phyloP scores from a whole-genome alignment of 2,113 vertebrate species.

The Oreochromis spilurus region DNA sequence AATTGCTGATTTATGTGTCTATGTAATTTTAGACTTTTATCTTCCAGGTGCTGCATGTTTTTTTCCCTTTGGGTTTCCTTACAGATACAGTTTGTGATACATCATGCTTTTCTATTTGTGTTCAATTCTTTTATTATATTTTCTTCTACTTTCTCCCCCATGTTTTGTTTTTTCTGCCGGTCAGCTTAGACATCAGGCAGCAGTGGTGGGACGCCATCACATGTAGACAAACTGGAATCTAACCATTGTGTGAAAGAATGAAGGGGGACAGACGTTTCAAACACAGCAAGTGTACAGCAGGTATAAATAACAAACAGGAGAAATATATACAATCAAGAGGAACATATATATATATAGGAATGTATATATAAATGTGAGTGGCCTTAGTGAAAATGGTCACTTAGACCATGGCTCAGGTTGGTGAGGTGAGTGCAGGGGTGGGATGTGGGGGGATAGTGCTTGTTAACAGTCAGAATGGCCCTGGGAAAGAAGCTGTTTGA shows the following conservation, averaged over 20 bases:
- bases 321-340: neutral
- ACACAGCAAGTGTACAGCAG: neutral
- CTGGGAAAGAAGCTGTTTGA: neutral
- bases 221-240: neutral
- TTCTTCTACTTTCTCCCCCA: neutral
- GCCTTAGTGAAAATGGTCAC: neutral
- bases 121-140: neutral
- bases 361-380: neutral
- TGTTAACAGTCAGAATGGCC: neutral
- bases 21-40: neutral
- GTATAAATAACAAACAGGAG: neutral
- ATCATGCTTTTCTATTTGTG: neutral
- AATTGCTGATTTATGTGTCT: neutral
- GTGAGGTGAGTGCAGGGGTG: neutral
- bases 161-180: neutral
- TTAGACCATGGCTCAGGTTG: neutral
- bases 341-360: neutral
- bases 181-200: neutral
- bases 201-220: neutral
- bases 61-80: neutral
- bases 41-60: neutral
- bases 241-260: neutral
- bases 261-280: accelerated
- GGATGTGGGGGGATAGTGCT: neutral
- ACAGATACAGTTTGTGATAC: neutral